Evolutionary conservation across 2,888 invertebrate genomes (phyloP), one percentile per base, ranked within the genome.

Genomic region (Pristionchus arcanus): DNA sequence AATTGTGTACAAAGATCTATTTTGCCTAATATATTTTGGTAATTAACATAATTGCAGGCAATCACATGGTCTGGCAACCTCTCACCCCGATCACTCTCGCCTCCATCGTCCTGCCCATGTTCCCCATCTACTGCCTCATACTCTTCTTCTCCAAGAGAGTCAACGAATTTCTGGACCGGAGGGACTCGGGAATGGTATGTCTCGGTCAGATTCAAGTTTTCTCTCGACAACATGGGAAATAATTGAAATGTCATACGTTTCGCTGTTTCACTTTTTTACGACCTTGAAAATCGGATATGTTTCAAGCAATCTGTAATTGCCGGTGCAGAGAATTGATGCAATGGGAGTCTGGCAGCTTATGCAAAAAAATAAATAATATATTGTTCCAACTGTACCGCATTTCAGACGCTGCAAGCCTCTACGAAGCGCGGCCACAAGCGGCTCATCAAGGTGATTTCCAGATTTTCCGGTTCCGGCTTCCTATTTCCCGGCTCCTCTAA

Each of bases 51-150:
- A 86, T 86, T 84, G 91, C 91, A 31, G 93, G 93, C 19, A 93
- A 93, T 83, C 91, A 93, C 68, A 92, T 93, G 92, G 88, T 91
- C 37, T 90, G 91, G 19, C 90, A 91, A 25, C 92, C 92, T 1
- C 63, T 93, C 31, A 93, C 93, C 7, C 91, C 91, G 3, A 89
- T 93, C 81, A 92, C 92, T 16, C 85, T 93, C 87, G 91, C 91
- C 13, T 91, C 93, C 0, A 93, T 93, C 37, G 92, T 92, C 7
- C 90, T 93, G 19, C 93, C 93, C 59, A 93, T 93, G 93, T 93
- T 93, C 81, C 92, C 93, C 15, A 93, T 93, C 84, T 93, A 93
- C 87, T 87, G 90, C 21, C 37, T 93, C 19, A 92, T 92, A 16
- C 89, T 92, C 16, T 92, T 90, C 87, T 92, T 93, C 90, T 92